Conservation (phyloP, 2,797 vertebrate genomes). For the Mallotus villosus region DNA sequence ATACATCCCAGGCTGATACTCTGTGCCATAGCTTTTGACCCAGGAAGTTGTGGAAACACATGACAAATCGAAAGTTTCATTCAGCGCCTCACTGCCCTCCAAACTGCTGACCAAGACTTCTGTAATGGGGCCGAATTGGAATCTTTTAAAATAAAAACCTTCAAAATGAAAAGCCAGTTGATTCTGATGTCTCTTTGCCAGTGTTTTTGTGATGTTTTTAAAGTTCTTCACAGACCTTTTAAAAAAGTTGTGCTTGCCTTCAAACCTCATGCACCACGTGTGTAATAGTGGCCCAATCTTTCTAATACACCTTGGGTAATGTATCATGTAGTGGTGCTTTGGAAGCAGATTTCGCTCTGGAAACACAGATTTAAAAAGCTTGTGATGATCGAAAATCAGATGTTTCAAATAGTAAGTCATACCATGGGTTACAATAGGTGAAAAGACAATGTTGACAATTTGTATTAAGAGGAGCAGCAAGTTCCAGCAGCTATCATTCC, state of each 20-base stretch:
- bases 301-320: too few relatives aligned
- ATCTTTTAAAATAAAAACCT: slow-evolving; percentile 28
- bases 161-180: slow-evolving; percentile 35
- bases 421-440: background rate
- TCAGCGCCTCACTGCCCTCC: slow-evolving; percentile 19
- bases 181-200: slow-evolving; percentile 34
- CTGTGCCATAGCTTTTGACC: slow-evolving; percentile 36
- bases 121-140: slow-evolving; percentile 32
- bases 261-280: slow-evolving; percentile 41
- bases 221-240: slow-evolving; percentile 32
- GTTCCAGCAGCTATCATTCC: background rate
- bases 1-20: slow-evolving; percentile 34
- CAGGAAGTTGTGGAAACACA: slow-evolving; percentile 29
- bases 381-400: background rate
- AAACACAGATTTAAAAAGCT: slow-evolving; percentile 35
- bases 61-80: slow-evolving; percentile 13
- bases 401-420: background rate
- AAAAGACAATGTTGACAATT: background rate
- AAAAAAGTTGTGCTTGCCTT: slow-evolving; percentile 39
- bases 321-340: too few relatives aligned
- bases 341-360: slow-evolving; percentile 21
- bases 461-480: background rate
- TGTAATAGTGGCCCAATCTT: slow-evolving; percentile 40
- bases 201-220: slow-evolving; percentile 38
- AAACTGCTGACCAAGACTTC: slow-evolving; percentile 7